phyloP scores from a whole-genome alignment of 2,113 vertebrate species.

The Festucalex cinctus region DNA sequence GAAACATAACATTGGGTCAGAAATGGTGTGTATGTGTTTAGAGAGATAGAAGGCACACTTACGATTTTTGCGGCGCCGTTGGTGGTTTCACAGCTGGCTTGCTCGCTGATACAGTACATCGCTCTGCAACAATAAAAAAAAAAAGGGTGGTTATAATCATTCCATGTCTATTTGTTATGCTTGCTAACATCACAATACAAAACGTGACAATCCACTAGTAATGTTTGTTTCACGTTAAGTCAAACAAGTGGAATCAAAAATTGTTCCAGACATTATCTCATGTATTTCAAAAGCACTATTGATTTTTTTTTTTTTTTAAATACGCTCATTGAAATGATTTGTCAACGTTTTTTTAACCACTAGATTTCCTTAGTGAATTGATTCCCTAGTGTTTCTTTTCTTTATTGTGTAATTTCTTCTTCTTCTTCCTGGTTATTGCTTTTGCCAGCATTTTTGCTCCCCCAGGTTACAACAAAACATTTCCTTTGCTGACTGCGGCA shows the following conservation, averaged over 20 bases:
- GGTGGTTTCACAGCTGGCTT: conserved; percentile 85
- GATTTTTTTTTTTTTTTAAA: background rate
- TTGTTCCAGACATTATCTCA: background rate
- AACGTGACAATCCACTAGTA: background rate
- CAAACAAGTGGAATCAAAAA: background rate
- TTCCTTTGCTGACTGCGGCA: conserved; percentile 9
- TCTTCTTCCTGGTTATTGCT: conserved; percentile 4
- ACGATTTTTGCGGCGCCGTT: conserved; percentile 85
- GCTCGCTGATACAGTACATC: conserved; percentile 83
- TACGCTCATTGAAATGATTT: background rate
- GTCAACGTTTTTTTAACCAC: background rate
- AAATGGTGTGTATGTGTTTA: conserved; percentile 23
- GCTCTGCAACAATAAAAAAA: conserved; percentile 83
- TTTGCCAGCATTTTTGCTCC: conserved; percentile 3
- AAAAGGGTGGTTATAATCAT: conserved; percentile 33
- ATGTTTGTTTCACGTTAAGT: background rate
- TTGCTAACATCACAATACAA: conserved; percentile 13
- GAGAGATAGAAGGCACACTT: conserved; percentile 68
- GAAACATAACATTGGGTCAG: conserved; percentile 37
- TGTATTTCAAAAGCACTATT: background rate
- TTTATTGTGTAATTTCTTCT: conserved; percentile 7
- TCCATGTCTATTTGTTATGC: conserved; percentile 28
- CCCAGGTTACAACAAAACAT: conserved; percentile 4
- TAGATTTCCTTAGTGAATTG: background rate
- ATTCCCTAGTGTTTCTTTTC: background rate